Percentiles rank a stretch among this genome's conserved stretches.
phyloP scores from a whole-genome alignment of 2,113 vertebrate species.

The Xerus inauris region DNA sequence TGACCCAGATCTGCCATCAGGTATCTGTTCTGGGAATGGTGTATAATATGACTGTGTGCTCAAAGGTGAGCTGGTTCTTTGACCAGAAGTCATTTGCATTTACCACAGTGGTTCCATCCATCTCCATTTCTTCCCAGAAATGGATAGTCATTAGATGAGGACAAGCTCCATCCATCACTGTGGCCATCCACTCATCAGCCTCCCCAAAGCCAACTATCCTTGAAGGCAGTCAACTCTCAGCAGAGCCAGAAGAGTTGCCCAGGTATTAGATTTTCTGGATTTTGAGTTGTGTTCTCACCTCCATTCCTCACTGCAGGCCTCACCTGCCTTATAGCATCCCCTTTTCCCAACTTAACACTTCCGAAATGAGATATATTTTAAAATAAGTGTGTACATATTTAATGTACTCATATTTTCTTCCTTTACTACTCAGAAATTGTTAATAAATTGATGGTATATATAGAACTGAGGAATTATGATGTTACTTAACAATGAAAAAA shows the following conservation, averaged over 20 bases:
- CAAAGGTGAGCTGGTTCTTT: background rate
- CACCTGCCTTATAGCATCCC: background rate
- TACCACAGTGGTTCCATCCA: background rate
- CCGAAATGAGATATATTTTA: background rate
- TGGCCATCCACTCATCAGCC: background rate
- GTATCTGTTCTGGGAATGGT: background rate
- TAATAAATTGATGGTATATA: background rate
- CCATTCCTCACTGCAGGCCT: accelerated
- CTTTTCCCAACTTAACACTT: background rate
- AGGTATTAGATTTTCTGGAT: background rate
- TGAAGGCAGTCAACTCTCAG: accelerated
- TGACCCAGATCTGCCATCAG: no score
- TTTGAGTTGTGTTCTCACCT: background rate
- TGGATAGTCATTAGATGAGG: background rate
- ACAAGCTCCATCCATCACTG: background rate
- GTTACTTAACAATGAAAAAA: background rate
- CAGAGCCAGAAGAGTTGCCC: background rate
- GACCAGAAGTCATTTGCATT: background rate
- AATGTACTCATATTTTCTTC: background rate
- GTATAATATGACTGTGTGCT: background rate
- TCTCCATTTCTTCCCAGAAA: background rate
- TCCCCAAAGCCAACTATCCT: accelerated
- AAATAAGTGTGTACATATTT: background rate
- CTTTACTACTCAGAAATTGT: background rate
- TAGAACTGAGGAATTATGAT: background rate